A percentile compares a stretch with the other conserved stretches of the same genome.
Evolutionary conservation across 1,140 invertebrate species (phyloP).

Genomic region (Caerostris darwini): DNA sequence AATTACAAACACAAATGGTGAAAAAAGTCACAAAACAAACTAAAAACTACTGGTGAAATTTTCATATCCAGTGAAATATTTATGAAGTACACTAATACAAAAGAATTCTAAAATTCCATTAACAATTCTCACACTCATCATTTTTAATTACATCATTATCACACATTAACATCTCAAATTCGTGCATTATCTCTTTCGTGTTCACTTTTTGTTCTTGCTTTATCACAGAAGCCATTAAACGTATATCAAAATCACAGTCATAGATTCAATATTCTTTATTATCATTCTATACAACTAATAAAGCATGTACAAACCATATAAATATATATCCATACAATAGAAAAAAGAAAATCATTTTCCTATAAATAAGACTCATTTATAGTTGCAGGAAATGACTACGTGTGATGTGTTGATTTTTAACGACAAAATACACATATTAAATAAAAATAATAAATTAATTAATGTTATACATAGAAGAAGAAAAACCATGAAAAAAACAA

Average conservation of each 20-base stretch:
- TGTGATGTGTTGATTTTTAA: not conserved
- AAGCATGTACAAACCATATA: not conserved
- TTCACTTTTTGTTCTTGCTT: not conserved
- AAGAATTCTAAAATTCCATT: not conserved
- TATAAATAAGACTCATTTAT: not conserved
- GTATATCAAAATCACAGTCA: conserved; percentile 51
- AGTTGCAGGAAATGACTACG: not conserved
- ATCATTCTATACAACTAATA: not conserved
- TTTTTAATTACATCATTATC: not conserved
- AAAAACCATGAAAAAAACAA: not conserved
- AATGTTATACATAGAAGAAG: not conserved
- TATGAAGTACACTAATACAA: not conserved
- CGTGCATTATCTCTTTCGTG: not conserved
- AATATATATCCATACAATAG: not conserved
- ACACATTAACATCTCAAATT: not conserved
- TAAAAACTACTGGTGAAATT: not conserved
- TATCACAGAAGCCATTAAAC: conserved; percentile 20
- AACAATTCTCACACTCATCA: not conserved
- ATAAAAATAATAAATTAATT: not conserved
- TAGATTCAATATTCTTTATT: conserved; percentile 3
- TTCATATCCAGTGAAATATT: not conserved
- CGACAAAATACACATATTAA: not conserved
- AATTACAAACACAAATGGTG: conserved; percentile 3
- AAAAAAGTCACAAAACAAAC: not conserved
- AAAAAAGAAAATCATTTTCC: not conserved